Base-by-base conservation (phyloP, 2,888 invertebrate genomes). In the Eremobia ochroleuca region DNA sequence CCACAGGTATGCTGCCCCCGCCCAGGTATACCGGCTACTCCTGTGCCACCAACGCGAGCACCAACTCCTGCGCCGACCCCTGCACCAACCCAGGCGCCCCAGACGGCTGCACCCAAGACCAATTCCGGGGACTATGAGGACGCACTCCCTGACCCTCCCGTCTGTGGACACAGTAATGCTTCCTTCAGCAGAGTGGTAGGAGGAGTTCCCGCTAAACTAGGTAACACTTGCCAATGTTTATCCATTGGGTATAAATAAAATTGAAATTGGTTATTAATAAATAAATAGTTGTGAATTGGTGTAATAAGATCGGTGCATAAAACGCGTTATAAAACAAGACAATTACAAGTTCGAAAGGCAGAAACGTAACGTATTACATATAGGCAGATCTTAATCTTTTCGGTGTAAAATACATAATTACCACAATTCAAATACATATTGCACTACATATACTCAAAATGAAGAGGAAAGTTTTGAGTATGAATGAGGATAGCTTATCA, bases 171-270 rank as follows among this genome's bases (percentile, higher is more conserved):
- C 71, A 97, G 97, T 62, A 97, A 97, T 82, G 95, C 95, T 0
- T 90, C 97, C 0, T 97, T 97, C 88, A 95, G 96, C 52, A 97
- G 98, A 86, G 97, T 98, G 3, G 98, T 99, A 1, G 98, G 98
- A 11, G 99, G 99, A 0, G 93, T 97, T 0, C 97, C 97, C 15
- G 98, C 98, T 9, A 95, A 97, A 70, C 94, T 97, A 80, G 98
- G 98, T 98, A 92, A 94, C 93, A 4, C 4, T 37, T 37, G 3
- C 3, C 11, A 58, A 34, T 34, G n/a, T 11, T 59, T 61, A 55
- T n/a, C 55, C 5, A 4, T 9, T 52, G 4, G 52, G 11, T 52
- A 11, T 52, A 25, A 11, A 52, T 52, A 52, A 49, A 49, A 8
- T 0, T 49, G 21, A 0, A 49, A 21, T 49, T 49, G 49, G 21